These are phyloP conservation scores for Formicarius rufipectus DNA, from an alignment of 2,113 vertebrate genomes.

Conservation along the genomic window DNA sequence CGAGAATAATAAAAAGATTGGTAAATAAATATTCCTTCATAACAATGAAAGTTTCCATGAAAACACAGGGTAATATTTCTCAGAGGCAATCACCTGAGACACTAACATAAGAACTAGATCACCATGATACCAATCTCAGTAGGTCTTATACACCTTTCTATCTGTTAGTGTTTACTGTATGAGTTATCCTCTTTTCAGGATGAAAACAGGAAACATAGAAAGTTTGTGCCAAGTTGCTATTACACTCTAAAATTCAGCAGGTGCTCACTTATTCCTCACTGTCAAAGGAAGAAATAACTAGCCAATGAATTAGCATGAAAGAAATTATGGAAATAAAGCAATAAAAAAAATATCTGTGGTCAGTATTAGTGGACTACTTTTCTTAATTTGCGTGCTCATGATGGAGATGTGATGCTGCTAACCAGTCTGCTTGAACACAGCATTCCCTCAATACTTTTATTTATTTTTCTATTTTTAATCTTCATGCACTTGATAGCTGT, in stretches of 20 bases:
- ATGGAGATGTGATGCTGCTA: neutral
- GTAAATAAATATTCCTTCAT: neutral
- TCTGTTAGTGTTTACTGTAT: neutral
- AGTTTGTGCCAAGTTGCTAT: neutral
- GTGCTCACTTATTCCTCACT: neutral
- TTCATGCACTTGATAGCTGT: neutral
- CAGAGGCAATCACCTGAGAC: neutral
- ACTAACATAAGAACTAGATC: neutral
- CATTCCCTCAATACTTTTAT: neutral
- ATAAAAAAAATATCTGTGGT: neutral
- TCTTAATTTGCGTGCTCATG: neutral
- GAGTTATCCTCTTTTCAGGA: neutral
- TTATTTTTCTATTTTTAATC: neutral
- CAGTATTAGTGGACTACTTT: neutral
- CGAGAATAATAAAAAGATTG: neutral
- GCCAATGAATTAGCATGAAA: neutral
- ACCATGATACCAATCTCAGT: neutral
- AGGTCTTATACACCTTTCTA: neutral
- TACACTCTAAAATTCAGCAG: neutral
- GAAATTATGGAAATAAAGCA: neutral
- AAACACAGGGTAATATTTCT: neutral
- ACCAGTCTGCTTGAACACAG: neutral
- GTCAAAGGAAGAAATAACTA: neutral
- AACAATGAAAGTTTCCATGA: neutral
- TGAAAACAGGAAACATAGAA: neutral